Conservation (phyloP, 2,113 vertebrate genomes). For the Microtus montanus region DNA sequence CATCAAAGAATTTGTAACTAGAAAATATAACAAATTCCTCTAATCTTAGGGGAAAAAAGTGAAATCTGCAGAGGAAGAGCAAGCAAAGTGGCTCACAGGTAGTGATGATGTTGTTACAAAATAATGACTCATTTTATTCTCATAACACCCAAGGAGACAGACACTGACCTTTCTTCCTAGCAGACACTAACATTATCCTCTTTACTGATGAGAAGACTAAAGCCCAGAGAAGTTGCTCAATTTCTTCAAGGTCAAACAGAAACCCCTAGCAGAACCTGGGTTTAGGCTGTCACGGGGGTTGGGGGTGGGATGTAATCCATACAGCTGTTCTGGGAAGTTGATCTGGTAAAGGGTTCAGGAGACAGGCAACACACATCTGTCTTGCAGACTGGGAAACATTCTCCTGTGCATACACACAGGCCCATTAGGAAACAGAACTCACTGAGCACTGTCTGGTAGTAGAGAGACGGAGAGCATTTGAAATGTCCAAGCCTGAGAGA, state of each 20-base stretch:
- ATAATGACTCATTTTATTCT: neutral
- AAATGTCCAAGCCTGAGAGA: neutral
- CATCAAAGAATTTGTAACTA: neutral
- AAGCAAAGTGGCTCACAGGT: neutral
- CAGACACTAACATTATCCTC: neutral
- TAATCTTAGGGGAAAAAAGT: neutral
- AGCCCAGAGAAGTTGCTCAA: neutral
- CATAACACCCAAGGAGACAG: neutral
- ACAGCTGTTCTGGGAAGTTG: constrained; percentile 3
- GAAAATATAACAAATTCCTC: constrained; percentile 18
- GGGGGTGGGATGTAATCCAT: neutral
- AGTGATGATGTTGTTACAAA: neutral
- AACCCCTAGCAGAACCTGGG: neutral
- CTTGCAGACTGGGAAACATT: neutral
- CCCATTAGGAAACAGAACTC: neutral
- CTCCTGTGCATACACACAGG: neutral
- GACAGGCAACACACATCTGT: neutral
- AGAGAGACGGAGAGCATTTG: neutral
- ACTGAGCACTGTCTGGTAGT: neutral
- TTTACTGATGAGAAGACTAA: constrained; percentile 14
- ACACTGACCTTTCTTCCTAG: neutral
- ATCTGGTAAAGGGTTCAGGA: constrained; percentile 12
- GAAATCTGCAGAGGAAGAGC: neutral
- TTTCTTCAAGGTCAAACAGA: constrained; percentile 25
- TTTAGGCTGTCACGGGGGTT: neutral